Base-by-base conservation (phyloP, 2,888 invertebrate species). In the Elegia similella region DNA sequence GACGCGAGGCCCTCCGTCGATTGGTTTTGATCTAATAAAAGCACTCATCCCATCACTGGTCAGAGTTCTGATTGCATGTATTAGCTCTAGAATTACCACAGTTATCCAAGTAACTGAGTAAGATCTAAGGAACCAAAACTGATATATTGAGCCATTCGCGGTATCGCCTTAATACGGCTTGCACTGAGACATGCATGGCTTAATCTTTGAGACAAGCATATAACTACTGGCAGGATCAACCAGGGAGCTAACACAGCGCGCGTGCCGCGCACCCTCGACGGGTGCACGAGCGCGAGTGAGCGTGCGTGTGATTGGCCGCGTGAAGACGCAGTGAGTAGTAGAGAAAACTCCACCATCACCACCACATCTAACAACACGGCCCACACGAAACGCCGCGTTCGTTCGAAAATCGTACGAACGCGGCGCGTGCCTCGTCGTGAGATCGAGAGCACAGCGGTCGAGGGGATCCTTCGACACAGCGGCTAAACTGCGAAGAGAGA, bases 161-260 rank as follows among this genome's bases (percentile, higher is more conserved):
- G 23, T 23, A 23, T 23, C 23, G 23, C 23, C 23, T 23, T 23
- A 23, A 23, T 23, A 23, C 23, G 23, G 23, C 23, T 23, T 23
- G 23, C 23, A 23, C 23, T 23, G 23, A 23, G 23, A 23, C 23
- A 23, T 23, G 23, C 23, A 23, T 93, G 93, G 93, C 92, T 93
- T 92, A 93, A 92, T 92, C 92, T 93, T 93, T 93, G 93, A 94
- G 92, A 93, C 92, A 92, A 94, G 92, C 93, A 93, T 93, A 93
- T 93, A 92, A 34, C 89, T 88, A 90, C 92, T 92, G 92, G 92
- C 92, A 93, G 92, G 89, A 93, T 92, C 92, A 92, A 92, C 91
- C 92, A 82, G 82, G 77, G 74, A 78, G 71, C 76, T 74, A 34
- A 23, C 23, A 23, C 23, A 23, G 23, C 23, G 23, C 23, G 23